Percentiles rank a stretch among this genome's conserved stretches.
phyloP scores from a whole-genome alignment of 2,113 vertebrate species.

The Haplotaxodon microlepis region DNA sequence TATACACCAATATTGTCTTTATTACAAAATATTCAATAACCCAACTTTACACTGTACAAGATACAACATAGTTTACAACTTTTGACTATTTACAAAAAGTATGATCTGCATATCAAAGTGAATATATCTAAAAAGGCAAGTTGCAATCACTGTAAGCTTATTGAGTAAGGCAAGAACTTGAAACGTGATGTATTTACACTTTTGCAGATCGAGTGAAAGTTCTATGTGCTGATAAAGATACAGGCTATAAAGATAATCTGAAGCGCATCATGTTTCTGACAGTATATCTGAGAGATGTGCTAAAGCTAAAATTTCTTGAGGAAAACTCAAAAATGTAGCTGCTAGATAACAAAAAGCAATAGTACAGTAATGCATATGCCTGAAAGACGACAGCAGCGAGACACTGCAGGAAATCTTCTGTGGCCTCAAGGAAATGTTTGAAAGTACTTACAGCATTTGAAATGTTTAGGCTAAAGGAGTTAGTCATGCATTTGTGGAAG shows the following conservation, averaged over 20 bases:
- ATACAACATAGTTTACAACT: conserved; percentile 72
- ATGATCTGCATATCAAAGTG: conserved; percentile 83
- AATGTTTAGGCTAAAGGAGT: background rate
- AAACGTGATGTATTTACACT: conserved; percentile 69
- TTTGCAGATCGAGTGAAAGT: conserved; percentile 69
- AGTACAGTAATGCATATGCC: background rate
- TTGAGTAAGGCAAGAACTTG: conserved; percentile 90
- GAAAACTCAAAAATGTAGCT: conserved; percentile 15
- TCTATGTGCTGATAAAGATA: conserved; percentile 22
- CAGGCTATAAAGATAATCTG: conserved; percentile 28
- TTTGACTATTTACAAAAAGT: conserved; percentile 81
- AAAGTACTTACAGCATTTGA: background rate
- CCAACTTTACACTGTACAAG: conserved; percentile 78
- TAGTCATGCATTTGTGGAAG: conserved; percentile 16
- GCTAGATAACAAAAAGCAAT: background rate
- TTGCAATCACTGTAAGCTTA: conserved; percentile 83
- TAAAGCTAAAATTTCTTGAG: conserved; percentile 10
- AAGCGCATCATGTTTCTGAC: conserved; percentile 4
- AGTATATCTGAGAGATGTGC: conserved; percentile 3
- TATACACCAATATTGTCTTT: conserved; percentile 72
- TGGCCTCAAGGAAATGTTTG: background rate
- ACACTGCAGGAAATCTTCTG: background rate
- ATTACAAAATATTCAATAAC: conserved; percentile 75
- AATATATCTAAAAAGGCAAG: conserved; percentile 83
- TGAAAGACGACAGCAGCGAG: background rate